These are phyloP conservation scores for Carollia perspicillata DNA, from an alignment of 2,113 vertebrate species.

Conservation along the genomic window DNA sequence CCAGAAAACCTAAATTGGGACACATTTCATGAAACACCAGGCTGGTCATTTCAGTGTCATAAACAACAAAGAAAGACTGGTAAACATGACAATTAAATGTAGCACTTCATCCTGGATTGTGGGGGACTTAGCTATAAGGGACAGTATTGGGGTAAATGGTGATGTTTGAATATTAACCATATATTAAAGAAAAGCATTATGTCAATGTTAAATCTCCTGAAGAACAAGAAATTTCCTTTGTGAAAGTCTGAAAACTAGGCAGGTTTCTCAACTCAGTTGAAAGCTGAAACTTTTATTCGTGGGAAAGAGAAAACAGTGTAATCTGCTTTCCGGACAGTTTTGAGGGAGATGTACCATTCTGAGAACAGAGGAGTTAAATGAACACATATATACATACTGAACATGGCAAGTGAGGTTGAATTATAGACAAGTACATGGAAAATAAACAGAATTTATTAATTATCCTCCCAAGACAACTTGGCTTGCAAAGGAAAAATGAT, in stretches of 20 bases:
- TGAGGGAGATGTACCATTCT: not conserved
- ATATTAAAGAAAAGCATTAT: not conserved
- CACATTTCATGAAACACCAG: not conserved
- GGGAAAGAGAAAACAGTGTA: not conserved
- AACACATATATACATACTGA: not conserved
- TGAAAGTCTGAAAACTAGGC: not conserved
- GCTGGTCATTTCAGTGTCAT: not conserved
- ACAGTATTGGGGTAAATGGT: not conserved
- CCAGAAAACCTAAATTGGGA: constrained; percentile 7
- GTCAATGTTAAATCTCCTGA: not conserved
- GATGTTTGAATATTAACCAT: not conserved
- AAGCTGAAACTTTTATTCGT: constrained; percentile 21
- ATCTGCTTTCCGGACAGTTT: not conserved
- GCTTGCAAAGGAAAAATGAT: constrained; percentile 3
- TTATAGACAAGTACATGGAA: not conserved
- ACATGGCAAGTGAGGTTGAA: not conserved
- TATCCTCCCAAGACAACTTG: not conserved
- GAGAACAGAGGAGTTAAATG: constrained; percentile 11
- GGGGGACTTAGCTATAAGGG: not conserved
- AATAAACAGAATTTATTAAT: constrained; percentile 21
- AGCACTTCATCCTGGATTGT: not conserved
- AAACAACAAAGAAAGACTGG: not conserved
- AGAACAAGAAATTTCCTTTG: not conserved
- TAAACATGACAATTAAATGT: not conserved
- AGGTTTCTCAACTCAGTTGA: not conserved